A percentile compares a stretch with the other conserved stretches of the same genome.
phyloP scores from a whole-genome alignment of 2,888 invertebrate species.

The Ophioninae sp. region DNA sequence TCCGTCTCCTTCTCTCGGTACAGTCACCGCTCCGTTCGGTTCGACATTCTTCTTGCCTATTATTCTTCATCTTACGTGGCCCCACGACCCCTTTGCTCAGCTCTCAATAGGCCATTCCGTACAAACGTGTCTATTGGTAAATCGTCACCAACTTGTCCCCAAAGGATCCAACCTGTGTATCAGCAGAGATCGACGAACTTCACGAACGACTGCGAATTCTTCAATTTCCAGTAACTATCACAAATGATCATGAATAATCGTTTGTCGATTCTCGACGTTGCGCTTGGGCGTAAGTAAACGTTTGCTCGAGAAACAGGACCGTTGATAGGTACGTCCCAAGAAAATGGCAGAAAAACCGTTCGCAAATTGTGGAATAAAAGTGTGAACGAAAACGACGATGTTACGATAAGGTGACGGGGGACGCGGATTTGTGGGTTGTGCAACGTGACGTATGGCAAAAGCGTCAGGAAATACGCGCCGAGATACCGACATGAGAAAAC shows the following conservation, averaged over 20 bases:
- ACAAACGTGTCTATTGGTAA: constrained; percentile 37
- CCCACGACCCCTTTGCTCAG: constrained; percentile 4
- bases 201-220: neutral
- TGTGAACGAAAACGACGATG: neutral
- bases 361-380: neutral
- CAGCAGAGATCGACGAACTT: neutral
- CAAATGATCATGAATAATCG: neutral
- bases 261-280: neutral
- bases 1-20: neutral
- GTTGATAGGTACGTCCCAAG: neutral
- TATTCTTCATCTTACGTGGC: constrained; percentile 1
- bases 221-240: neutral
- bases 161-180: neutral
- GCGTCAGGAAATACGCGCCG: constrained; percentile 69
- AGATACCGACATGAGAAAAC: constrained; percentile 67
- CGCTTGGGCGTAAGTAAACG: neutral
- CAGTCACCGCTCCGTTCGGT: constrained; percentile 9
- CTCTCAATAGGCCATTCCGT: constrained; percentile 51
- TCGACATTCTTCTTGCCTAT: constrained; percentile 15
- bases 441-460: constrained; percentile 76
- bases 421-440: constrained; percentile 58
- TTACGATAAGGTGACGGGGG: constrained; percentile 24
- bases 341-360: neutral
- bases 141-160: constrained; percentile 4
- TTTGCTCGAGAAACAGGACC: neutral